phyloP scores from a whole-genome alignment of 35 echinoderm and acorn worm species.

The Heliocidaris erythrogramma region DNA sequence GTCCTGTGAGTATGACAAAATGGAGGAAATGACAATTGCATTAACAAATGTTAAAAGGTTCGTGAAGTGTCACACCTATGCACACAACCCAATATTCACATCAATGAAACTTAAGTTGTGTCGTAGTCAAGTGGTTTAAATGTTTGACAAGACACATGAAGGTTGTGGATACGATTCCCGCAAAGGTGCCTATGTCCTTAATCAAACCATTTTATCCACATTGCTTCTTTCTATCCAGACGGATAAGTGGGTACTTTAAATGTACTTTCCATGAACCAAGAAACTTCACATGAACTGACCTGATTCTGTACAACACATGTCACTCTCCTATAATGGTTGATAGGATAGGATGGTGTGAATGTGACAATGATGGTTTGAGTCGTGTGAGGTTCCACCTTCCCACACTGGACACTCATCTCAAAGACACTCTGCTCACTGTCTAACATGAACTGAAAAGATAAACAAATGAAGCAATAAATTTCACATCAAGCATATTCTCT shows the following conservation, averaged over 20 bases:
- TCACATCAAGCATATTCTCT: too few species aligned
- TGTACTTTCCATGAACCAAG: not conserved
- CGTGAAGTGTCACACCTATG: too few species aligned
- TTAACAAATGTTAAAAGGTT: not conserved
- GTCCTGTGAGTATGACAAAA: slow-evolving; percentile 50
- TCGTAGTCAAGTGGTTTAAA: too few species aligned
- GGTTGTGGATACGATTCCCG: too few species aligned
- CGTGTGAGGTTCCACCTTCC: slow-evolving; percentile 66
- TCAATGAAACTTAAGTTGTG: too few species aligned
- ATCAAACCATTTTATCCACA: too few species aligned
- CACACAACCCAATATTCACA: too few species aligned
- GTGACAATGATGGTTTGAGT: slow-evolving; percentile 79
- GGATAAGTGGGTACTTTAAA: too few species aligned
- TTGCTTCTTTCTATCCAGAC: too few species aligned
- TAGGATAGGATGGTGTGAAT: slow-evolving; percentile 79
- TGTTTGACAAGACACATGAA: too few species aligned
- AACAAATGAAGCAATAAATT: not conserved
- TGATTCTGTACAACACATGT: slow-evolving; percentile 96
- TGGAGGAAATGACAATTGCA: not conserved
- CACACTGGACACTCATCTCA: slow-evolving; percentile 73
- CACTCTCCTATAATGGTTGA: slow-evolving; percentile 94
- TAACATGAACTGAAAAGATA: slow-evolving; percentile 65
- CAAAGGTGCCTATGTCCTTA: too few species aligned
- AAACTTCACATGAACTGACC: slow-evolving; percentile 1
- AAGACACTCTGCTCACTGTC: slow-evolving; percentile 83